Conservation (phyloP, 2,888 invertebrate species). For the Aplocera efformata region DNA sequence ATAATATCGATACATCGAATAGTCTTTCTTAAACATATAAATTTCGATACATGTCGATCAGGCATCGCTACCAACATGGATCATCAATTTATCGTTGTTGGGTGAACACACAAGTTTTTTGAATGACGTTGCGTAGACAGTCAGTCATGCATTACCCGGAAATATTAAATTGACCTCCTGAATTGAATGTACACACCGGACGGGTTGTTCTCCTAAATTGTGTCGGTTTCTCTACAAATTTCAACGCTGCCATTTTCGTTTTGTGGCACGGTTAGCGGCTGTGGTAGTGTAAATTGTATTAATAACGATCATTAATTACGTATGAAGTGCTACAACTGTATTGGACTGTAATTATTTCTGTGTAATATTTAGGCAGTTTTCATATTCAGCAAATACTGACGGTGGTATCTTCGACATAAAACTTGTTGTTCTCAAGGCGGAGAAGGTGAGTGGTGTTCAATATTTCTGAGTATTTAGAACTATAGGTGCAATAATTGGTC, state of each 20-base stretch:
- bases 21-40: too few relatives aligned
- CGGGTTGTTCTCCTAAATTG: constrained; percentile 12
- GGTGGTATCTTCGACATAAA: constrained; percentile 46
- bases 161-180: constrained; percentile 23
- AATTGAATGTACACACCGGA: constrained; percentile 1
- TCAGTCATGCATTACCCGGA: constrained; percentile 27
- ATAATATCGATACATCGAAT: too few relatives aligned
- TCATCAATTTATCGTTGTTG: constrained; percentile 4
- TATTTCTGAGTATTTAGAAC: constrained; percentile 21
- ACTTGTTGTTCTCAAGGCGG: constrained; percentile 66
- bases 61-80: too few relatives aligned
- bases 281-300: constrained; percentile 54
- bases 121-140: constrained; percentile 12
- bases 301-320: constrained; percentile 45
- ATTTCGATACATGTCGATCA: too few relatives aligned
- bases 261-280: constrained; percentile 75
- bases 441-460: constrained; percentile 66
- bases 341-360: constrained; percentile 41
- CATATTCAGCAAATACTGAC: constrained; percentile 32
- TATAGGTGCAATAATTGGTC: constrained; percentile 7
- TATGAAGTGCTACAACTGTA: constrained; percentile 44
- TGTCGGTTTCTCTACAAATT: constrained; percentile 40
- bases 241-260: constrained; percentile 79
- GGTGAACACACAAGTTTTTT: constrained; percentile 4
- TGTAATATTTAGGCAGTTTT: constrained; percentile 37